These are phyloP conservation scores for Athene noctua DNA, from an alignment of 2,113 vertebrate species.

Conservation along the genomic window DNA sequence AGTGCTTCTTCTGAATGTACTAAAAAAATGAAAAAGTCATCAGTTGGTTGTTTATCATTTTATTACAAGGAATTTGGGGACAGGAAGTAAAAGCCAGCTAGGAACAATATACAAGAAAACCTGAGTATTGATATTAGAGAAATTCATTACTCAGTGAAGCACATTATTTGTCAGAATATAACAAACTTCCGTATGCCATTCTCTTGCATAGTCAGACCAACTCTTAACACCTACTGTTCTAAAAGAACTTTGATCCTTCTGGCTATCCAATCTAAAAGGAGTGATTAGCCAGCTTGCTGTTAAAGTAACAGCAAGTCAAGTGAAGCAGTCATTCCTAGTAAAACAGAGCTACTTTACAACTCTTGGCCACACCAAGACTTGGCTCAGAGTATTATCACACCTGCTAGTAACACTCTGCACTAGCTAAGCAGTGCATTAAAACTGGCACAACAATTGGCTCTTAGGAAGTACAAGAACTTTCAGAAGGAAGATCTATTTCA, in stretches of 20 bases:
- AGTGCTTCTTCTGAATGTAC: constrained; percentile 93
- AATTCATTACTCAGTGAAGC: neutral
- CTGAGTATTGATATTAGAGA: neutral
- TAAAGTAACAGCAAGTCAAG: neutral
- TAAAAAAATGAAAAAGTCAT: neutral
- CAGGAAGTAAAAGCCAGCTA: neutral
- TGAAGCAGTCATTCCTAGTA: neutral
- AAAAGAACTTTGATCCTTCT: neutral
- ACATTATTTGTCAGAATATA: too few species aligned
- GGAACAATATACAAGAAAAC: neutral
- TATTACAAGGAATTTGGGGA: neutral
- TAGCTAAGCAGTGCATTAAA: neutral
- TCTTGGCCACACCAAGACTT: neutral
- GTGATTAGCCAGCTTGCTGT: neutral
- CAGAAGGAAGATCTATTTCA: neutral
- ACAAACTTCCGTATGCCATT: neutral
- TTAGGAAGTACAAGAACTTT: neutral
- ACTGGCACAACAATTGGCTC: neutral
- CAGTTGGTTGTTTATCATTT: neutral
- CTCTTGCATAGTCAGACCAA: neutral
- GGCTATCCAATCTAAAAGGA: neutral
- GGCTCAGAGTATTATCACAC: neutral
- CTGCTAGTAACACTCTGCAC: neutral
- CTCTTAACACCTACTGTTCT: neutral
- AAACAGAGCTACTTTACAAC: neutral